Conservation (phyloP, 2,113 vertebrate genomes). For the Cephalopterus ornatus region DNA sequence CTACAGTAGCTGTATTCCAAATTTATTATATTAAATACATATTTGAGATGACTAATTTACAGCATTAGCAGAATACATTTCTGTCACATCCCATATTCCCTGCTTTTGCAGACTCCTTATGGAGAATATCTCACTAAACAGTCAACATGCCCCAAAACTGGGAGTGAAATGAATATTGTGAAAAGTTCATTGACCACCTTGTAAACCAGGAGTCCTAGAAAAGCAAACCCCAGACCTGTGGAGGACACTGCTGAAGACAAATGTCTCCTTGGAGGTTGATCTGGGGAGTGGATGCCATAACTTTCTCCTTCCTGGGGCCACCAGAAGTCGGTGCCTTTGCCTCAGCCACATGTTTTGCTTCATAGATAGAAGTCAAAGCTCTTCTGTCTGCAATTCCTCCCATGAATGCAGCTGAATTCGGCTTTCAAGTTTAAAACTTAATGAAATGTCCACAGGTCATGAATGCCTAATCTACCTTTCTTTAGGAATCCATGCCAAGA, state of each 20-base stretch:
- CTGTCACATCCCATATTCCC: slow-evolving; percentile 21
- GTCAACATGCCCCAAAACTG: background rate
- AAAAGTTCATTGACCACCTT: background rate
- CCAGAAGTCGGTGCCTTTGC: background rate
- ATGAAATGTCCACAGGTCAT: background rate
- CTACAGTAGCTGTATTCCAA: slow-evolving; percentile 40
- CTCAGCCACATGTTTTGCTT: background rate
- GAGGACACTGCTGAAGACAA: background rate
- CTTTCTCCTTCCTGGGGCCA: background rate
- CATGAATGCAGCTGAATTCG: background rate
- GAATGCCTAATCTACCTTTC: background rate
- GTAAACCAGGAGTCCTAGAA: background rate
- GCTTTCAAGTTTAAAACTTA: background rate
- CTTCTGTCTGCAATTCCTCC: background rate
- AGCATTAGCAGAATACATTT: slow-evolving; percentile 54
- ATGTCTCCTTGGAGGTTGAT: background rate
- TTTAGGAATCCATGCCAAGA: background rate
- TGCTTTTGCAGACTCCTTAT: background rate
- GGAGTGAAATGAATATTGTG: background rate
- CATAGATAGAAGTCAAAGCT: background rate
- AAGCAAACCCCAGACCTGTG: background rate
- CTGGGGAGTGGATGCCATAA: accelerated
- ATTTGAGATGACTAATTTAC: slow-evolving; percentile 61
- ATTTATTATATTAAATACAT: slow-evolving; percentile 64
- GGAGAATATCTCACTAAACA: background rate